Conservation (phyloP, 2,888 invertebrate species). For the Ashinkailepas kermadecensis region DNA sequence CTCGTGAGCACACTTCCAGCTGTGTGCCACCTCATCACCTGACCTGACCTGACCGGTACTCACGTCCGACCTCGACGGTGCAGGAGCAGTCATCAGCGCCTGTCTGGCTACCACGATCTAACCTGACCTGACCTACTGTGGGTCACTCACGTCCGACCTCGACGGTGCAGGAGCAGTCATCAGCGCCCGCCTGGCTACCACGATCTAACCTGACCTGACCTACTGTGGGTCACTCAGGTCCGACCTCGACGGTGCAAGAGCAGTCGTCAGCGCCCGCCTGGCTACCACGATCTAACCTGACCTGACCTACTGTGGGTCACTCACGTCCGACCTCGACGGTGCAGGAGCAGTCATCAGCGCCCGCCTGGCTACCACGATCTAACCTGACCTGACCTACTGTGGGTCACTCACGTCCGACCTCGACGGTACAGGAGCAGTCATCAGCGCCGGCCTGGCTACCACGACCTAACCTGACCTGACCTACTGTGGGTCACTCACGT, state of each 20-base stretch:
- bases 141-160: conserved; percentile 50
- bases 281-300: no score
- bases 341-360: conserved; percentile 77
- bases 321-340: conserved; percentile 57
- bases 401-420: conserved; percentile 48
- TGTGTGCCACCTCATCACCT: conserved; percentile 49
- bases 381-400: no score
- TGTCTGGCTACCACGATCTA: no score
- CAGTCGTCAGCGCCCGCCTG: no score
- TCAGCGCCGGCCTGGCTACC: conserved; percentile 73
- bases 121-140: no score
- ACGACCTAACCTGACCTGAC: no score
- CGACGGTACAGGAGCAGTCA: conserved; percentile 72
- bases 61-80: conserved; percentile 57
- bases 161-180: conserved; percentile 73
- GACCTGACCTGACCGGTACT: neutral
- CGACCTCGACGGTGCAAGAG: no score
- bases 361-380: conserved; percentile 57
- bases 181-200: conserved; percentile 80
- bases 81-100: conserved; percentile 82
- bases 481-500: conserved; percentile 24
- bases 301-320: neutral
- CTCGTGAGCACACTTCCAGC: neutral
- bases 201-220: no score
- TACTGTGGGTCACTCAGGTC: no score